Conservation (phyloP, 1,140 invertebrate species). For the Tetragonula clypearis region DNA sequence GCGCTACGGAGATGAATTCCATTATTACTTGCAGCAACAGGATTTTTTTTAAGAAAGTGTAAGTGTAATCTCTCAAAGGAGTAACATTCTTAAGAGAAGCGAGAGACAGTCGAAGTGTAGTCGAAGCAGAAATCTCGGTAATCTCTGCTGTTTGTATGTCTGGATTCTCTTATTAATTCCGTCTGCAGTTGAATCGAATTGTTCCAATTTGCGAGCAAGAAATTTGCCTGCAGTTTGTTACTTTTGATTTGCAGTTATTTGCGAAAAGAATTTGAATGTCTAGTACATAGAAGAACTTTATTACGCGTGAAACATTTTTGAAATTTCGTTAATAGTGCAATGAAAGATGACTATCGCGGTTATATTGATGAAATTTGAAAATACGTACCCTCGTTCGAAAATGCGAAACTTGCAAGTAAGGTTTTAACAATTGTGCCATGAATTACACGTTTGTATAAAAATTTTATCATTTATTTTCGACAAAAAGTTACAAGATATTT, state of each 20-base stretch:
- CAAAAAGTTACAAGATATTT: no score
- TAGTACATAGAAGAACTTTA: neutral
- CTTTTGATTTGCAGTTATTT: no score
- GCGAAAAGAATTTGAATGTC: no score
- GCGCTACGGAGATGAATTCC: neutral
- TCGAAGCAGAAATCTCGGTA: no score
- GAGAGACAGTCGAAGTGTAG: neutral
- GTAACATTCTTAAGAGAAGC: neutral
- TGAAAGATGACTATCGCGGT: no score
- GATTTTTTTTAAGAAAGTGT: neutral
- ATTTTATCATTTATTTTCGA: no score
- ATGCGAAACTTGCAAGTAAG: no score
- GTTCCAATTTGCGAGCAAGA: neutral
- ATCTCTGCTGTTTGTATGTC: no score
- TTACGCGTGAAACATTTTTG: neutral
- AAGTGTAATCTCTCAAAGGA: neutral
- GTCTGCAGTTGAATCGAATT: neutral
- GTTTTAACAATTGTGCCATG: no score
- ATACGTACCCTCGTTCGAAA: no score
- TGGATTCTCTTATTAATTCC: neutral
- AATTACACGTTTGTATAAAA: no score
- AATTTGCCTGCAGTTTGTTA: neutral
- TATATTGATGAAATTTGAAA: no score
- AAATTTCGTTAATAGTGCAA: neutral
- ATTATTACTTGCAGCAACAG: neutral